phyloP scores from a whole-genome alignment of 1,140 invertebrate genomes.

The Dinoponera quadriceps region DNA sequence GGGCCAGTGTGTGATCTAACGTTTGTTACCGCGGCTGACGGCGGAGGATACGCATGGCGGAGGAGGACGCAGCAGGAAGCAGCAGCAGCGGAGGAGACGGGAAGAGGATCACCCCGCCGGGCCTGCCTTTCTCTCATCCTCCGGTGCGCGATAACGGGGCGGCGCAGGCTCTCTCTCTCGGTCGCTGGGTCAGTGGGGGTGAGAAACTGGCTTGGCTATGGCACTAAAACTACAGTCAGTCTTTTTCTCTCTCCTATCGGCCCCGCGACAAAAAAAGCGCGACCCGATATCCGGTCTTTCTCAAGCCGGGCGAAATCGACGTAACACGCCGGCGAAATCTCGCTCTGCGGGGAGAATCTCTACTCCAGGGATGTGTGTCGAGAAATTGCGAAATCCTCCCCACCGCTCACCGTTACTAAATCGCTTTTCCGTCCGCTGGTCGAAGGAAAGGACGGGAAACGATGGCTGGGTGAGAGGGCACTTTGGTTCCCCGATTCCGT shows the following conservation, averaged over 20 bases:
- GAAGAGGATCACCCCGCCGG: conserved; percentile 30
- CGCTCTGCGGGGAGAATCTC: no score
- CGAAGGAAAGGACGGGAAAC: not conserved
- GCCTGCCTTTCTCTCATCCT: conserved; percentile 18
- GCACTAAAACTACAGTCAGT: conserved; percentile 83
- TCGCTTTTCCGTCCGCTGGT: not conserved
- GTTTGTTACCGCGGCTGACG: conserved; percentile 82
- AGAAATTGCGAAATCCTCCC: not conserved
- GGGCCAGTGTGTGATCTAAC: conserved; percentile 85
- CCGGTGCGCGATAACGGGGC: conserved; percentile 10
- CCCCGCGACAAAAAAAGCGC: conserved; percentile 77
- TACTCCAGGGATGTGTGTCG: not conserved
- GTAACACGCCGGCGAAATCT: not conserved
- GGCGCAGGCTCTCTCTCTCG: conserved; percentile 67
- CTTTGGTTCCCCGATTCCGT: not conserved
- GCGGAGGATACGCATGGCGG: conserved; percentile 71
- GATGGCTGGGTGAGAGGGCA: not conserved
- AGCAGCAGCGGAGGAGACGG: conserved; percentile 52
- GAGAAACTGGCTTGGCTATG: conserved; percentile 86
- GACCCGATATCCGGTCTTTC: not conserved
- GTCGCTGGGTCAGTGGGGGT: conserved; percentile 84
- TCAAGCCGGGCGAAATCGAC: not conserved
- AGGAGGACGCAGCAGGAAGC: conserved; percentile 67
- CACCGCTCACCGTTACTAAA: not conserved
- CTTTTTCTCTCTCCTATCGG: conserved; percentile 87